Percentiles rank a stretch among this genome's conserved stretches.
These are phyloP conservation scores for Thermophis baileyi DNA, from an alignment of 2,113 vertebrate genomes.

Conservation along the genomic window DNA sequence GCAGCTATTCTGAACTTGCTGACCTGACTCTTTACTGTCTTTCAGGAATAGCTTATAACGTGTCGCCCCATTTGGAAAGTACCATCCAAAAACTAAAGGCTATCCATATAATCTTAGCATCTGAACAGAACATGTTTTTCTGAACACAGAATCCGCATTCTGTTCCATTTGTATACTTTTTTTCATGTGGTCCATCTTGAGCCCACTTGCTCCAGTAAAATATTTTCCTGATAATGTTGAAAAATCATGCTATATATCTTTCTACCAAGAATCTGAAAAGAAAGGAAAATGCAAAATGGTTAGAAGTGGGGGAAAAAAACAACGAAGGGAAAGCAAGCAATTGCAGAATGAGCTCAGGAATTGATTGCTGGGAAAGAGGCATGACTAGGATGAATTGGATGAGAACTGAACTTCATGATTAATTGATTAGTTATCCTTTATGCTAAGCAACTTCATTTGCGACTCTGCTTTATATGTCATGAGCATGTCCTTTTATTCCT, in stretches of 20 bases:
- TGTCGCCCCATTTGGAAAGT: constrained; percentile 28
- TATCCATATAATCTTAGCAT: constrained; percentile 25
- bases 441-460: not conserved
- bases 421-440: not conserved
- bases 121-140: constrained; percentile 3
- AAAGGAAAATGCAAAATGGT: not conserved
- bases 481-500: not conserved
- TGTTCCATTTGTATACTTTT: not conserved
- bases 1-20: constrained; percentile 50
- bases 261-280: not conserved
- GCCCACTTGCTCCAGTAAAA: not conserved
- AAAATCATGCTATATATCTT: not conserved
- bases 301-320: not conserved
- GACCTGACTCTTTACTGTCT: constrained; percentile 35
- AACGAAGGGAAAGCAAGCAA: not conserved
- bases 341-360: not conserved
- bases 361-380: not conserved
- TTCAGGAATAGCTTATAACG: constrained; percentile 12
- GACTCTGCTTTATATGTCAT: not conserved
- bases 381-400: not conserved
- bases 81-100: constrained; percentile 20
- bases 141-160: constrained; percentile 7
- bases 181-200: not conserved
- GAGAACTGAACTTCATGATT: not conserved
- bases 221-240: not conserved